phyloP scores from a whole-genome alignment of 64 coral and sea anemone species.

The Acropora tenuis region DNA sequence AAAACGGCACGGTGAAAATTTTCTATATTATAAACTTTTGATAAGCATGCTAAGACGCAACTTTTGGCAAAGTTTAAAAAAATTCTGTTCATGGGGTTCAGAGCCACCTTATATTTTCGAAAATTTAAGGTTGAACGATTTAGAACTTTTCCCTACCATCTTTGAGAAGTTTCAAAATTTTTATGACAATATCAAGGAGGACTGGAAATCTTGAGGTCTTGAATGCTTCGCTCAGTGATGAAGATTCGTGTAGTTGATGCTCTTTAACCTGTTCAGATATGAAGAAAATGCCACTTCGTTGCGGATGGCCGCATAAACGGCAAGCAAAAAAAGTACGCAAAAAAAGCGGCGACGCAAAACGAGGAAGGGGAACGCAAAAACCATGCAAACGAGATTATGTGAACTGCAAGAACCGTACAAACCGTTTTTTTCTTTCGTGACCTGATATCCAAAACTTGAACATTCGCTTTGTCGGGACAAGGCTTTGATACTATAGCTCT shows the following conservation, averaged over 20 bases:
- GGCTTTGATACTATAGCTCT: slow-evolving; percentile 82
- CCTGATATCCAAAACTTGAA: slow-evolving; percentile 84
- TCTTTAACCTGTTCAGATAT: slow-evolving; percentile 72
- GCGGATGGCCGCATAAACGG: too few relatives aligned
- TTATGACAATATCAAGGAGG: slow-evolving; percentile 56
- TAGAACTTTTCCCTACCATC: slow-evolving; percentile 37
- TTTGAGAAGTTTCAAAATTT: slow-evolving; percentile 72
- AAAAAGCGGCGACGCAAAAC: too few relatives aligned
- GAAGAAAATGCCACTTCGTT: background rate
- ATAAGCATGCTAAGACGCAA: too few relatives aligned
- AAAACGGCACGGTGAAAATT: too few relatives aligned
- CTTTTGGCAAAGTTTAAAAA: too few relatives aligned
- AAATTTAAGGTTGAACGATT: too few relatives aligned
- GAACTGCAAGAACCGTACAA: background rate
- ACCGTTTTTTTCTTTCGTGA: slow-evolving; percentile 91
- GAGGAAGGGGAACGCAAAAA: too few relatives aligned
- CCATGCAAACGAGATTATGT: too few relatives aligned
- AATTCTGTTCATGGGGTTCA: too few relatives aligned
- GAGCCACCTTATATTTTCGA: too few relatives aligned
- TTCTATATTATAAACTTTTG: too few relatives aligned
- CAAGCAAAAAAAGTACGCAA: too few relatives aligned
- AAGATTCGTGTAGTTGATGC: slow-evolving; percentile 62
- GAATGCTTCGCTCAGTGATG: slow-evolving; percentile 67
- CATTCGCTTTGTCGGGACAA: slow-evolving; percentile 80
- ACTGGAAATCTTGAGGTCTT: slow-evolving; percentile 71